These are phyloP conservation scores for Potamarius usumacintae DNA, from an alignment of 2,113 vertebrate genomes.

Conservation along the genomic window DNA sequence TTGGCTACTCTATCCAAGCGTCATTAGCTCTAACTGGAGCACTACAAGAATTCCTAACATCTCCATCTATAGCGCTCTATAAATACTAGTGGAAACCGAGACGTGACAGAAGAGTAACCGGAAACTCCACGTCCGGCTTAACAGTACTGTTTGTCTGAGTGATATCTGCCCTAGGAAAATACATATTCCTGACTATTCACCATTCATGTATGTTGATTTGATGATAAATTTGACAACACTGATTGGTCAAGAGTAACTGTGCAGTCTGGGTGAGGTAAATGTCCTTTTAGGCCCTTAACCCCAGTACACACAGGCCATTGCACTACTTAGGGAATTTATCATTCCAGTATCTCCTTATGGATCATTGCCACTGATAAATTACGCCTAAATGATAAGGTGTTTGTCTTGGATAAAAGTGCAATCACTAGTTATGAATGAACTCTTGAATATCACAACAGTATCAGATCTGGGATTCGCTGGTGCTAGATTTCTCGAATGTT, in stretches of 20 bases:
- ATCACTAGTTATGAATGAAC: background rate
- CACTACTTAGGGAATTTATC: background rate
- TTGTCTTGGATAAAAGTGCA: background rate
- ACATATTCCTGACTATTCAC: background rate
- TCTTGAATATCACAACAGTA: background rate
- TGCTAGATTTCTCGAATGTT: background rate
- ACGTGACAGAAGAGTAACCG: background rate
- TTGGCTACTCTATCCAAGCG: conserved; percentile 1
- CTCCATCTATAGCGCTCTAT: background rate
- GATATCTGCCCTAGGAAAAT: background rate
- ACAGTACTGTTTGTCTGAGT: background rate
- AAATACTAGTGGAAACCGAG: conserved; percentile 6
- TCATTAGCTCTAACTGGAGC: conserved; percentile 10
- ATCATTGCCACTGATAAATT: background rate
- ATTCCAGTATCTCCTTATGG: background rate
- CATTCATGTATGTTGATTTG: background rate
- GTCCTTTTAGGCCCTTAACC: background rate
- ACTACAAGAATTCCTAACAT: conserved; percentile 5
- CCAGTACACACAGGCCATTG: background rate
- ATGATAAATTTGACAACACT: background rate
- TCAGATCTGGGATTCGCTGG: background rate
- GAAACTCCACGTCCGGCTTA: background rate
- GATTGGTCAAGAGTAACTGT: background rate
- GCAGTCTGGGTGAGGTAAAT: background rate
- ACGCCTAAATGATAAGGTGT: background rate